Base-by-base conservation (phyloP, 2,797 vertebrate species). In the Rhinophrynus dorsalis region DNA sequence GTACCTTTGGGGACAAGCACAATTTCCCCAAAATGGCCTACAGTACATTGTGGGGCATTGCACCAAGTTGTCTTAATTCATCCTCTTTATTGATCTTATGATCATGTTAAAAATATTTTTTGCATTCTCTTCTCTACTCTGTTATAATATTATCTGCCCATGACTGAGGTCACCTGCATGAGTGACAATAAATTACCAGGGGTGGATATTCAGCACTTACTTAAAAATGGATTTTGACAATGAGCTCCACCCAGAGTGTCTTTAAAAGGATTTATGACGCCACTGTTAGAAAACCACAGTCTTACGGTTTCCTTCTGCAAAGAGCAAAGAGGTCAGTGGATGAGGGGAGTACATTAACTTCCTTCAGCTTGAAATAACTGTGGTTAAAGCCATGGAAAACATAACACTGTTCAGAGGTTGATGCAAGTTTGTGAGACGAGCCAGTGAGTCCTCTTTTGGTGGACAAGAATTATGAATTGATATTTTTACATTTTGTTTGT, bases 301-400 rank as follows among this genome's bases (percentile, higher is more conserved):
- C 30, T 56, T 56, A 56, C 12, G 18, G 52, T 56, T 56, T 56
- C 32, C 52, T 23, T 37, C 30, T 35, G 52, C 52, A 23, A 12
- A 56, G 52, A 56, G 18, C 32, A 37, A 37, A 18, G 10, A 56
- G 52, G 52, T 56, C 52, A 56, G 18, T 21, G 12, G 52, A 56
- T 35, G 52, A 56, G 52, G 18, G 37, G 30, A 56, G 15, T 7
- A 56, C 20, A 23, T 56, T 35, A 5, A 56, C 17, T 37, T 35
- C 37, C 52, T 21, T 37, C 30, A 23, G 52, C 52, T 13, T 35
- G 17, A 56, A 56, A 56, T 56, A 56, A 35, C 30, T 56, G 52
- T 56, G 52, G 52, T 56, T 37, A 37, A 1, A 33, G 32, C 12
- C 11, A 56, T 37, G 32, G 52, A 37, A 56, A 56, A 56, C 18